Conservation (phyloP, 1,140 invertebrate genomes). For the Protaetia brevitarsis region DNA sequence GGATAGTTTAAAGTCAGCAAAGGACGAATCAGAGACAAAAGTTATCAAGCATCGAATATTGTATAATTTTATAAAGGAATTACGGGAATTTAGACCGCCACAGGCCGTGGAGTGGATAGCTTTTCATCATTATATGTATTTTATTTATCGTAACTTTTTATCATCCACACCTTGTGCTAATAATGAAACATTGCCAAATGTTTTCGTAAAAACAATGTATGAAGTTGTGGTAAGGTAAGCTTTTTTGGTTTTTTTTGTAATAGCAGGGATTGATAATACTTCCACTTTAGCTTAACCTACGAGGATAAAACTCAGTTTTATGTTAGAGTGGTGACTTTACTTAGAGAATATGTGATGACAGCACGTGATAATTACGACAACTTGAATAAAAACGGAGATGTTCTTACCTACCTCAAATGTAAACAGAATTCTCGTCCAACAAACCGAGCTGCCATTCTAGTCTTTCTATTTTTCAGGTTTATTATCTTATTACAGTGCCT, state of each 20-base stretch:
- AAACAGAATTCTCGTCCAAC: not conserved
- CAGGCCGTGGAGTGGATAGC: conserved; percentile 38
- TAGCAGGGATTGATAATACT: not conserved
- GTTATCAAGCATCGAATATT: conserved; percentile 27
- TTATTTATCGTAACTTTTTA: conserved; percentile 41
- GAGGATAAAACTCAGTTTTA: conserved; percentile 25
- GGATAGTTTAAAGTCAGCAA: not conserved
- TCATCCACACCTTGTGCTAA: conserved; percentile 21
- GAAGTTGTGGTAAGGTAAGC: conserved; percentile 22
- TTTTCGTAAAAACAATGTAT: conserved; percentile 21
- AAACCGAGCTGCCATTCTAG: not conserved
- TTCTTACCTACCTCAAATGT: conserved; percentile 1
- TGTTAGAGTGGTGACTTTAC: conserved; percentile 20
- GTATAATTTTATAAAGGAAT: conserved; percentile 39
- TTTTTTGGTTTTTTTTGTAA: not conserved
- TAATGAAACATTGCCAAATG: conserved; percentile 22
- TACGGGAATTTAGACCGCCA: conserved; percentile 36
- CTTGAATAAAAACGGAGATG: not conserved
- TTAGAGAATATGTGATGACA: conserved; percentile 24
- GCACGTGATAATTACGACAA: conserved; percentile 17
- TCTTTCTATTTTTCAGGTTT: conserved; percentile 24
- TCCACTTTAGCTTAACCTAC: conserved; percentile 16
- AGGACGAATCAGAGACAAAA: conserved; percentile 6
- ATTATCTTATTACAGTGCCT: conserved; percentile 30
- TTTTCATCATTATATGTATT: conserved; percentile 43